A percentile compares a stretch with the other conserved stretches of the same genome.
Evolutionary conservation across 1,140 invertebrate genomes (phyloP).

Genomic region (Homarus americanus): DNA sequence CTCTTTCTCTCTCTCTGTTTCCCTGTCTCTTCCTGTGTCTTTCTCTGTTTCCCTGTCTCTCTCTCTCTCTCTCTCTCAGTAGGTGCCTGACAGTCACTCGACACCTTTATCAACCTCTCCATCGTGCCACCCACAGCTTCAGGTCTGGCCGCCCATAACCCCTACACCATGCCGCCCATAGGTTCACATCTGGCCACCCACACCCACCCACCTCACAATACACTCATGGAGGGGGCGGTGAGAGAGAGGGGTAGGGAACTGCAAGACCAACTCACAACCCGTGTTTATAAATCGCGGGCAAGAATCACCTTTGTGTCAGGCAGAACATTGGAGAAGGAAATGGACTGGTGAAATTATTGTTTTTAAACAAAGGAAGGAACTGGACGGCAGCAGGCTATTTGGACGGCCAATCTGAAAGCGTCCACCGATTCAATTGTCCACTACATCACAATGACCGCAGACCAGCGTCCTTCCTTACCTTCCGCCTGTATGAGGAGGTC

Average conservation of each 20-base stretch:
- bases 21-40: too few species aligned
- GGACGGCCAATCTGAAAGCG: slow-evolving; percentile 34
- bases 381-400: slow-evolving; percentile 19
- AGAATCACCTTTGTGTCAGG: slow-evolving; percentile 29
- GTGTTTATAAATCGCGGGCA: background rate
- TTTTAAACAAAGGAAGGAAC: slow-evolving; percentile 21
- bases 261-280: background rate
- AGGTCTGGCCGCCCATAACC: too few species aligned
- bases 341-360: slow-evolving; percentile 34
- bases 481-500: background rate
- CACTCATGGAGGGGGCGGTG: too few species aligned
- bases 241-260: too few species aligned
- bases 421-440: slow-evolving; percentile 17
- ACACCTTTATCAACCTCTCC: too few species aligned
- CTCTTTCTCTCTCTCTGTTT: too few species aligned
- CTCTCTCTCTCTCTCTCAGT: too few species aligned
- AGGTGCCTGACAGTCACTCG: too few species aligned
- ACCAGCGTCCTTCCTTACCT: background rate
- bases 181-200: background rate
- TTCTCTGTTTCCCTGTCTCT: too few species aligned
- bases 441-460: slow-evolving; percentile 15
- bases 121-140: too few species aligned
- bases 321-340: slow-evolving; percentile 45
- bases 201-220: background rate
- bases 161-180: too few species aligned